phyloP scores from a whole-genome alignment of 2,797 vertebrate species.

The Sebastes variabilis region DNA sequence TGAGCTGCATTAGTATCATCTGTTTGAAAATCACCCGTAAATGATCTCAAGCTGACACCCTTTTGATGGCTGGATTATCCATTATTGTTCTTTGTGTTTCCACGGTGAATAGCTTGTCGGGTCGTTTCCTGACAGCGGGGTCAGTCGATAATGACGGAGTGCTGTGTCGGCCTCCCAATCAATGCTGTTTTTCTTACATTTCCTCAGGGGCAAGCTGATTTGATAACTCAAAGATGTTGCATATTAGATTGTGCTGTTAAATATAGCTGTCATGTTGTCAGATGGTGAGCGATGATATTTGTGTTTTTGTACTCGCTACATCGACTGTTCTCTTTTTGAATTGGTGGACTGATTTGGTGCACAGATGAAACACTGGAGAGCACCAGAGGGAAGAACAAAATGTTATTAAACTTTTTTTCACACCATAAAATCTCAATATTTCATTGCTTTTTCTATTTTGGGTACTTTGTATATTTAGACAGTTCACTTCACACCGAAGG shows the following conservation, averaged over 20 bases:
- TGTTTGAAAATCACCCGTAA: background rate
- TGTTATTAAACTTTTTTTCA: conserved; percentile 10
- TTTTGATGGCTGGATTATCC: conserved; percentile 34
- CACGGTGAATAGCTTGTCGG: conserved; percentile 36
- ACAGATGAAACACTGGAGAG: conserved; percentile 19
- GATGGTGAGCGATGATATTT: conserved; percentile 40
- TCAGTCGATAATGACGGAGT: conserved; percentile 63
- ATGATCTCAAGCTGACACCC: background rate
- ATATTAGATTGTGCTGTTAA: conserved; percentile 41
- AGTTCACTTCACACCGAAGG: conserved; percentile 6
- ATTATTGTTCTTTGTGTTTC: conserved; percentile 30
- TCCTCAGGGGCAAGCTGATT: conserved; percentile 28
- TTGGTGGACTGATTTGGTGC: conserved; percentile 5
- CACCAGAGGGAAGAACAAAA: conserved; percentile 14
- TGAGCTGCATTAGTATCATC: background rate
- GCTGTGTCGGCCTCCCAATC: conserved; percentile 27
- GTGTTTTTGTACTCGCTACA: conserved; percentile 6
- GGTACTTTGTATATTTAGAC: conserved; percentile 19
- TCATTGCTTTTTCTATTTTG: conserved; percentile 42
- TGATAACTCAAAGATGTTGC: conserved; percentile 34
- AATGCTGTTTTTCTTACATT: conserved; percentile 48
- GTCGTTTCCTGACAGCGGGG: conserved; percentile 38
- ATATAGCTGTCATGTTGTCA: conserved; percentile 38
- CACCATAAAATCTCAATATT: conserved; percentile 24
- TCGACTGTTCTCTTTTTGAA: conserved; percentile 6